These are phyloP conservation scores for Melanerpes formicivorus DNA, from an alignment of 2,113 vertebrate genomes.

Conservation along the genomic window DNA sequence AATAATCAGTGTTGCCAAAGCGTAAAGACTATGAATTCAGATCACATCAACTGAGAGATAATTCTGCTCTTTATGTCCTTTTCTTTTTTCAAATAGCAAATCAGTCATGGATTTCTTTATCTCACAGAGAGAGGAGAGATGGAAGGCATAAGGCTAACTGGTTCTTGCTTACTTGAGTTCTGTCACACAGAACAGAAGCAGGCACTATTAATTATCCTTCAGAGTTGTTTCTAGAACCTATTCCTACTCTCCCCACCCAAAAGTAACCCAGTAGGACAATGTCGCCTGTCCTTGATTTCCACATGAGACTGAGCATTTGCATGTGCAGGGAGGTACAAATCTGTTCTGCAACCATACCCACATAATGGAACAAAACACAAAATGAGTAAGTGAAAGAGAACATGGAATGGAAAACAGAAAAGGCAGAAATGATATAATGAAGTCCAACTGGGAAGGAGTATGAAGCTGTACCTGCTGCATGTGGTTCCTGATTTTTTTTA, in stretches of 20 bases:
- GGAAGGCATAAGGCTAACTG: background rate
- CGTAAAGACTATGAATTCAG: slow-evolving; percentile 16
- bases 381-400: background rate
- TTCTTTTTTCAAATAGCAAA: slow-evolving; percentile 21
- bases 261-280: background rate
- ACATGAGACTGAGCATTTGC: background rate
- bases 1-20: slow-evolving; percentile 59
- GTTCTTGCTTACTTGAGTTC: background rate
- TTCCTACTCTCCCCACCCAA: background rate
- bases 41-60: background rate
- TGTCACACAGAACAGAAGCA: background rate
- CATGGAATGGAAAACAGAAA: slow-evolving; percentile 26
- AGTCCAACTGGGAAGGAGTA: background rate
- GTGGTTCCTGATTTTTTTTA: slow-evolving; percentile 58
- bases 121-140: background rate
- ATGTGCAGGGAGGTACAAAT: background rate
- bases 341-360: background rate
- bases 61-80: background rate
- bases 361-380: background rate
- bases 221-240: background rate
- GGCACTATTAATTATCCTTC: background rate
- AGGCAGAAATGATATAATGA: slow-evolving; percentile 25
- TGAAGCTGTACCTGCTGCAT: slow-evolving; percentile 9
- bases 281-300: background rate
- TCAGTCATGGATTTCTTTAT: slow-evolving; percentile 2